Base-by-base conservation (phyloP, 2,888 invertebrate genomes). In the Rhingia campestris region DNA sequence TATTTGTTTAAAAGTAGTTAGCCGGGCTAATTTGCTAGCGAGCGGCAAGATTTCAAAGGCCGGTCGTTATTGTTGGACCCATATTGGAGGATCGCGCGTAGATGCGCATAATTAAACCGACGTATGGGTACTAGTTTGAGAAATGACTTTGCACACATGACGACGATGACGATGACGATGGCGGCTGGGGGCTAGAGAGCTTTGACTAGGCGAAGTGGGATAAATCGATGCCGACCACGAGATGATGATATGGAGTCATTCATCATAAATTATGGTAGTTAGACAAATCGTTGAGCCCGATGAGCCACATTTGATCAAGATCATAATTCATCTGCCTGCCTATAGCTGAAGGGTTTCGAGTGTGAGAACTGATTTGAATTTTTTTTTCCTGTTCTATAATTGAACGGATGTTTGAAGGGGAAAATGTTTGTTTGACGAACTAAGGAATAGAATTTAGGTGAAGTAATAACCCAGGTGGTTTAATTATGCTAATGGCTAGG, bases 1-100 rank as follows among this genome's bases (percentile, higher is more conserved):
- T 87, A 86, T 87, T 87, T 87, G 87, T 86, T 87, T 87, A 86
- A 81, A 86, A 87, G 86, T 81, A 86, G 86, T 82, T 86, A 79
- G 69, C 70, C 64, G 74, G 64, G 70, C 74, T 84, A 84, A 84
- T 84, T 80, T 84, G 66, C 74, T 70, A 56, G 66, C 30, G 49
- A 70, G 80, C 84, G 84, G 84, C 59, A 32, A 22, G 32, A 56
- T 59, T 75, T 75, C 84, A 84, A 84, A 84, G 37, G 77, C 45
- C 37, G 41, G 14, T 43, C 64, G 49, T 53, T 70, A 82, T 74
- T 79, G 63, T 64, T 63, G 37, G 51, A 54, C 49, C 41, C 22
- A 22, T 22, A 63, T 58, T 14, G 41, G 22, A 33, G 64, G 53
- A 70, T 69, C 43, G 56, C 22, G 63, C 45, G 61, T 69, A 45